Evolutionary conservation across 2,888 invertebrate genomes (phyloP).

Genomic region (Scotopteryx bipunctaria): DNA sequence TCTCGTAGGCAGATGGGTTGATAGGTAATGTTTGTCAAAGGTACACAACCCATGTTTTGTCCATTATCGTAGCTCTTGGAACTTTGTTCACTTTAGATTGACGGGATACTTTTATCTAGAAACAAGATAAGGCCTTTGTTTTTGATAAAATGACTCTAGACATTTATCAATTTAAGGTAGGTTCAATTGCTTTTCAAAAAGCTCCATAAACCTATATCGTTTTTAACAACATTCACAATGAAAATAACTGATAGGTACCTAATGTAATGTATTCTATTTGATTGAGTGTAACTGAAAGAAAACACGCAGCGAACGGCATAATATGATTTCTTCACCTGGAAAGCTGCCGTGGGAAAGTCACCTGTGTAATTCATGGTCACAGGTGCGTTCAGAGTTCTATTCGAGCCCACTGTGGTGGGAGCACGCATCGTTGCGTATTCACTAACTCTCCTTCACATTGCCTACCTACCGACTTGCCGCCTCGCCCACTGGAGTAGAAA

Average conservation of each 20-base stretch:
- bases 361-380: slow-evolving; percentile 9
- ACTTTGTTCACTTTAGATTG: neutral
- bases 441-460: too few relatives aligned
- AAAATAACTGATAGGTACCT: too few relatives aligned
- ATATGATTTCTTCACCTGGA: neutral
- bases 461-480: slow-evolving; percentile 19
- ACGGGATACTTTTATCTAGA: neutral
- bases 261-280: too few relatives aligned
- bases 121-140: neutral
- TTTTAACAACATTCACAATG: too few relatives aligned
- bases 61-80: neutral
- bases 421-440: slow-evolving; percentile 22
- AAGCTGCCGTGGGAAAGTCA: slow-evolving; percentile 1
- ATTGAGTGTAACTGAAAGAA: too few relatives aligned
- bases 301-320: neutral
- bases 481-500: slow-evolving; percentile 52
- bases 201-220: too few relatives aligned
- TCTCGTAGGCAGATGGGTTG: neutral
- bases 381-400: slow-evolving; percentile 4
- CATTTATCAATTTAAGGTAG: too few relatives aligned
- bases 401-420: slow-evolving; percentile 9
- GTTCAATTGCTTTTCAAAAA: too few relatives aligned
- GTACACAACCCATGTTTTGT: slow-evolving; percentile 3
- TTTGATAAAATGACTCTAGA: neutral
- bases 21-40: slow-evolving; percentile 7